Evolutionary conservation across 2,797 vertebrate species (phyloP), one percentile per base, ranked within the genome.

Genomic region (Halcyon chelicuti): DNA sequence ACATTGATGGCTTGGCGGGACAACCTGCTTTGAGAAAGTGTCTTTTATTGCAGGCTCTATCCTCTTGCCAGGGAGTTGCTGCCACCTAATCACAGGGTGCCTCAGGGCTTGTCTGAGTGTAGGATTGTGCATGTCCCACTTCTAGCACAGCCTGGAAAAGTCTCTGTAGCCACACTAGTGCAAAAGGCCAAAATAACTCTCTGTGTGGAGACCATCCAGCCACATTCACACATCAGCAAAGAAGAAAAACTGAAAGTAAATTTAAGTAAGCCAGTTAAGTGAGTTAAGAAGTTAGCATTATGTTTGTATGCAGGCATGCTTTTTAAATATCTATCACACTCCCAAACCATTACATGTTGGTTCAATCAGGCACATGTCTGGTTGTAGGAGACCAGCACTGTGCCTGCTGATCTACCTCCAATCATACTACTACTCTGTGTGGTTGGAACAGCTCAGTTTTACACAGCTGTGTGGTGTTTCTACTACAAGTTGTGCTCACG

Each of bases 1-100:
- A 46, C 33, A 33, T 14, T 0, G 0, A 29, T 31, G 65, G 40
- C 16, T 67, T 47, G 54, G 62, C 0, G 0, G 29, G 67, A 58
- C 42, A 82, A 42, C 8, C 16, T 85, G 31, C 74, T 63, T 67
- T 67, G 63, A 44, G 72, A 31, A 63, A 18, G 13, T n/a, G 57
- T 71, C 90, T 35, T 35, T 76, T 84, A 33, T 51, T 76, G 46
- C 9, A 31, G 74, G 22, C 39, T 40, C 49, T 35, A 51, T 66
- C 33, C 31, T 60, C 70, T 58, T 87, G 47, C n/a, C 55, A 51
- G 40, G 35, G 81, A 85, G 42, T 62, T 90, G 9, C 65, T 88
- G 37, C 33, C 25, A 70, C 7, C 60, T 68, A 31, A 80, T 31
- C 1, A 2, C 44, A 63, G 68, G 33, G 28, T 82, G 71, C 74